phyloP scores from a whole-genome alignment of 2,113 vertebrate species.

The Otis tarda region DNA sequence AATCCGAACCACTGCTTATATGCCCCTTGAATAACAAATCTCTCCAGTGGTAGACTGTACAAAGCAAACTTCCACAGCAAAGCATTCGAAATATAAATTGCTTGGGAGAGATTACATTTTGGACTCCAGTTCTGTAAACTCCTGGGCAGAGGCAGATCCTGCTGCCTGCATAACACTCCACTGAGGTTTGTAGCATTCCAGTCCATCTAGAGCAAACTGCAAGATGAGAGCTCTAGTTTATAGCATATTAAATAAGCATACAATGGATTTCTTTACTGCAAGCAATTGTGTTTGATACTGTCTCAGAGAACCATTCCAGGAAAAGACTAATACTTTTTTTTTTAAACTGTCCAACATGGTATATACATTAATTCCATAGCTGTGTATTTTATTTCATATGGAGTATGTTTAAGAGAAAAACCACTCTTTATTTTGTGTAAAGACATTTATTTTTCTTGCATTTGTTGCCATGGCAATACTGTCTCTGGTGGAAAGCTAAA shows the following conservation, averaged over 20 bases:
- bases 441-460: slow-evolving; percentile 23
- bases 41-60: neutral
- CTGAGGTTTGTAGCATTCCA: neutral
- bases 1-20: neutral
- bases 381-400: neutral
- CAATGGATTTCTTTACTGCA: neutral
- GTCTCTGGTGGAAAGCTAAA: slow-evolving; percentile 35
- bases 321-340: neutral
- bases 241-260: neutral
- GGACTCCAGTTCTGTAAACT: neutral
- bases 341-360: neutral
- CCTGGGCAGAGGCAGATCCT: neutral
- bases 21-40: neutral
- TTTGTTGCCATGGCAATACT: slow-evolving; percentile 60
- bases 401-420: neutral
- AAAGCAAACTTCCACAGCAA: neutral
- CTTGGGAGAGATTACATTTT: neutral
- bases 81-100: neutral
- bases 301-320: neutral
- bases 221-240: neutral
- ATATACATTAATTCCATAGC: neutral
- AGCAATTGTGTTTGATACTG: neutral
- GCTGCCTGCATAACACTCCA: neutral
- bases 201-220: neutral
- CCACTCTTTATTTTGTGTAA: neutral